Base-by-base conservation (phyloP, 2,888 invertebrate genomes). In the Synanthedon tipuliformis region DNA sequence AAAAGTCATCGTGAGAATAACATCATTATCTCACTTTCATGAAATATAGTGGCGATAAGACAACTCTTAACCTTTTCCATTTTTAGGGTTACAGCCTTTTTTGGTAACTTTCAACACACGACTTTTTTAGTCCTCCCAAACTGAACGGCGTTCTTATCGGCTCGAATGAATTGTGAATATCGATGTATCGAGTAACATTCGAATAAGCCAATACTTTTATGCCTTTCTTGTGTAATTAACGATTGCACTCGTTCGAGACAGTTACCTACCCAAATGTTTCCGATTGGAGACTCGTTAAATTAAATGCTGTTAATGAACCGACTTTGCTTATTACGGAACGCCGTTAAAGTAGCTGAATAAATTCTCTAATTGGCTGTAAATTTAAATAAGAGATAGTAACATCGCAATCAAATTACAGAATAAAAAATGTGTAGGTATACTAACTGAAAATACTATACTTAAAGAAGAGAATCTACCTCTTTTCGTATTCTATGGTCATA, bases 271-370 rank as follows among this genome's bases (percentile, higher is more conserved):
- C 34, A 61, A 72, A 73, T 68, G 70, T 78, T 77, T 80, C 78
- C 80, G 76, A 75, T 75, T 61, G 65, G 59, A 61, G 68, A 71
- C 66, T 68, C 65, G 63, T 69, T 69, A 67, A 65, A 66, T 65
- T 65, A 62, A 70, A 65, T 61, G 57, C 56, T 41, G 56, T 55
- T 58, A 58, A 60, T 56, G 56, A 63, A 62, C 64, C 59, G 59
- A 57, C 59, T 50, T 49, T 23, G 48, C 13, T 45, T 45, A 45
- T 45, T 45, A 45, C n/a, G 13, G 45, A 45, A 45, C 45, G 45
- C 45, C 8, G 45, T 12, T 45, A 45, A 45, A 63, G 60, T 61
- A 61, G 56, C 59, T 57, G 51, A 59, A 60, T 57, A 57, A 58
- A 59, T 63, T 56, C 56, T 61, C 64, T 66, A 68, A 66, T 69